Percentiles rank a stretch among this genome's conserved stretches.
phyloP scores from a whole-genome alignment of 2,113 vertebrate species.

The Trematomus loennbergii region DNA sequence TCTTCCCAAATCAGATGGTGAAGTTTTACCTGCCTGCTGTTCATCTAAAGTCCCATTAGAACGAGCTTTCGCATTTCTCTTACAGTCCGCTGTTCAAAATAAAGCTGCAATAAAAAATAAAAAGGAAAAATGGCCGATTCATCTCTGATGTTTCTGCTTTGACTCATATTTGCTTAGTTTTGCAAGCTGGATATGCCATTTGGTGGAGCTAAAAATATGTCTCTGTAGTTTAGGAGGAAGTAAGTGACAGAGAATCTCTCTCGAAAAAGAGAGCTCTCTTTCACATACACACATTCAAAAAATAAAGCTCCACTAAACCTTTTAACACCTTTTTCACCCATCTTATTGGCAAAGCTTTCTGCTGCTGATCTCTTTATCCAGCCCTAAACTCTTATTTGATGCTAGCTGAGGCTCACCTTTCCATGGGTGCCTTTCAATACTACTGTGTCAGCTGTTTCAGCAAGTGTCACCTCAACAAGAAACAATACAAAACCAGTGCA shows the following conservation, averaged over 20 bases:
- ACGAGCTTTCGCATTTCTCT: conserved; percentile 21
- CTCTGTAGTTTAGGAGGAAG: conserved; percentile 33
- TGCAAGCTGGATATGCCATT: conserved; percentile 23
- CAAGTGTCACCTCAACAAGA: conserved; percentile 20
- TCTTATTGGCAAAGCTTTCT: conserved; percentile 43
- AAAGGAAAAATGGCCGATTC: conserved; percentile 30
- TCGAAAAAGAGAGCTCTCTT: conserved; percentile 17
- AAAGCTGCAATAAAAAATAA: conserved; percentile 12
- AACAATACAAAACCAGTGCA: conserved; percentile 8
- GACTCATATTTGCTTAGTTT: conserved; percentile 42
- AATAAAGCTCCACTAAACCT: conserved; percentile 55
- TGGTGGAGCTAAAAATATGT: conserved; percentile 23
- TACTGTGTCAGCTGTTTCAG: conserved; percentile 47
- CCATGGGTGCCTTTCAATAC: conserved; percentile 2
- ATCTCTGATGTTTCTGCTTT: conserved; percentile 37
- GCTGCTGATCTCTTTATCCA: conserved; percentile 60
- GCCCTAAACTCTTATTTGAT: conserved; percentile 54
- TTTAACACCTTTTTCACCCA: conserved; percentile 30
- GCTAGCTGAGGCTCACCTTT: conserved; percentile 38
- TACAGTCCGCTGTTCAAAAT: conserved; percentile 43
- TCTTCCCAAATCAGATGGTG: conserved; percentile 20
- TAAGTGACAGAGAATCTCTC: conserved; percentile 3
- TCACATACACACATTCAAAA: conserved; percentile 13
- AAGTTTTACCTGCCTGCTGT: conserved; percentile 41
- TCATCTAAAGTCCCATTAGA: conserved; percentile 40